Percentiles rank a stretch among this genome's conserved stretches.
Evolutionary conservation across 2,797 vertebrate genomes (phyloP).

Genomic region (Sarcoramphus papa): DNA sequence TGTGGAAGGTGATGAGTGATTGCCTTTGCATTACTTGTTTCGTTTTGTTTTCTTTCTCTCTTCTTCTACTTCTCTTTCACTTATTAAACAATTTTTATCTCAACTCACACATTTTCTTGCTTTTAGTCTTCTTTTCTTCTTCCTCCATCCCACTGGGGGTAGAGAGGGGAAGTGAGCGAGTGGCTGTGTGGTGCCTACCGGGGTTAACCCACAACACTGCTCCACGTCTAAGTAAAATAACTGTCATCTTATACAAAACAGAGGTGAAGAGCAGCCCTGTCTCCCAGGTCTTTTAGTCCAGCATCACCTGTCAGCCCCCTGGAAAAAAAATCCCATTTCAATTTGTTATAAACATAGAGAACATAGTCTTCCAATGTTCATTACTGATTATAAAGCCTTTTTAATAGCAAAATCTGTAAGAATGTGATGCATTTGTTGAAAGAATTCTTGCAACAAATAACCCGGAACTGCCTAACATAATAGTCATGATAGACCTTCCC

Average conservation of each 20-base stretch:
- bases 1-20: background rate
- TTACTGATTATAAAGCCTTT: background rate
- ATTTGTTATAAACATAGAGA: background rate
- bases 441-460: background rate
- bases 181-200: background rate
- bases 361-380: background rate
- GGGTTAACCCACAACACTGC: background rate
- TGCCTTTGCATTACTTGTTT: background rate
- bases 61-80: background rate
- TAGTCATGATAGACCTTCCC: background rate
- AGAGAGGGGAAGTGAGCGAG: background rate
- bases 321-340: background rate
- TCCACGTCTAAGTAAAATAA: background rate
- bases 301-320: background rate
- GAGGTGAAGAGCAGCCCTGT: background rate
- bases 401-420: background rate
- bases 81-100: background rate
- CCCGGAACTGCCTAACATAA: background rate
- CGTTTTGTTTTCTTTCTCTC: background rate
- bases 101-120: background rate
- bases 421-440: background rate
- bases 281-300: background rate
- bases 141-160: background rate
- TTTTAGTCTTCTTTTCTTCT: background rate
- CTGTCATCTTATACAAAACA: background rate